phyloP scores from a whole-genome alignment of 1,140 invertebrate genomes.

The Bradynema listronoti region DNA sequence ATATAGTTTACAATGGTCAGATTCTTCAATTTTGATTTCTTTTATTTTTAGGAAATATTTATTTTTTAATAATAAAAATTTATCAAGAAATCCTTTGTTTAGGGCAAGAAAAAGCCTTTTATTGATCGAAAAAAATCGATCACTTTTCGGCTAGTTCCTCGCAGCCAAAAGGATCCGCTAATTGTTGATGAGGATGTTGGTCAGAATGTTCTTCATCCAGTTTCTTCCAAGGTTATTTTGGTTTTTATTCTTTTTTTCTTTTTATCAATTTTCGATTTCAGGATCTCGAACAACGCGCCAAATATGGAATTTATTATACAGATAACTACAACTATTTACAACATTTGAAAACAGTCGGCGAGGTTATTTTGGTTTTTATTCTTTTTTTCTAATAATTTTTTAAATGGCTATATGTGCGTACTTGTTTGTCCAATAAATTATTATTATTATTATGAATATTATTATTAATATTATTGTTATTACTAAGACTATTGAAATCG shows the following conservation, averaged over 20 bases:
- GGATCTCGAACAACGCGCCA: slow-evolving; percentile 69
- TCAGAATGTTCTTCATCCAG: slow-evolving; percentile 70
- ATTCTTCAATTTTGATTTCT: no score
- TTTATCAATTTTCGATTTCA: slow-evolving; percentile 16
- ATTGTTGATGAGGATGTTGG: slow-evolving; percentile 78
- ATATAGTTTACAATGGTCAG: no score
- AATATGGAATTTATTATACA: slow-evolving; percentile 89
- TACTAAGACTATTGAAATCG: slow-evolving; percentile 54
- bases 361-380: slow-evolving; percentile 39
- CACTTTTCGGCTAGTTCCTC: slow-evolving; percentile 81
- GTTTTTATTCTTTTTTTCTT: not conserved
- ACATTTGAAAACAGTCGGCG: slow-evolving; percentile 68
- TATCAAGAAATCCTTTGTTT: no score
- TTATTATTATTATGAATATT: no score
- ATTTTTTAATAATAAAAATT: no score
- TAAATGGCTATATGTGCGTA: not conserved
- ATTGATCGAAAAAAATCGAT: slow-evolving; percentile 80
- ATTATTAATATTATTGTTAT: no score
- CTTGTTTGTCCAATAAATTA: no score
- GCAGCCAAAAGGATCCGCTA: slow-evolving; percentile 84
- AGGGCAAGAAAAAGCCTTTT: slow-evolving; percentile 67
- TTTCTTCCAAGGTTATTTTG: slow-evolving; percentile 29
- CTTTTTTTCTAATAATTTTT: slow-evolving; percentile 5
- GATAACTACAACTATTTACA: slow-evolving; percentile 93
- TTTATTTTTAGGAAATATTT: no score